Conservation (phyloP, 1,140 invertebrate genomes). For the Amyelois transitella region DNA sequence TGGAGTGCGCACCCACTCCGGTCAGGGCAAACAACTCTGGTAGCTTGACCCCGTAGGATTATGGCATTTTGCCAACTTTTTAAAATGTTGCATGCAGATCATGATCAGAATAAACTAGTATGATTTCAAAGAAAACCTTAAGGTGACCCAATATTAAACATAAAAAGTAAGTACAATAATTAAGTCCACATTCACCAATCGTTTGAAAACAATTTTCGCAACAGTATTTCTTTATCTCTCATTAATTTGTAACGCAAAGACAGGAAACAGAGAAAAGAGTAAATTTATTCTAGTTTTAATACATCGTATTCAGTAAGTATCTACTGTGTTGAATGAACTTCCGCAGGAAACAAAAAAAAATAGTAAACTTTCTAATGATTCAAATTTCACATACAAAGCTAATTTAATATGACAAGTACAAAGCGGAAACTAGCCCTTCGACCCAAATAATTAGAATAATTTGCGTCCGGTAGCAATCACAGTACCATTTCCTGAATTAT, state of each 20-base stretch:
- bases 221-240: neutral
- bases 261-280: too few species aligned
- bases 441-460: constrained; percentile 39
- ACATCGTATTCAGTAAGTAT: neutral
- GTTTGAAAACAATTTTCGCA: neutral
- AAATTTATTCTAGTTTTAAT: too few species aligned
- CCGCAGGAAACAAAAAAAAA: neutral
- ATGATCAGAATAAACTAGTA: too few species aligned
- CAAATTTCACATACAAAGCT: neutral
- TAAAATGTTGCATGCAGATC: neutral
- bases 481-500: constrained; percentile 18
- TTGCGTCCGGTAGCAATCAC: constrained; percentile 25
- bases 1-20: neutral
- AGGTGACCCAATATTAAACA: too few species aligned
- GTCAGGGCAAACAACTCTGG: constrained; percentile 39
- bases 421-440: constrained; percentile 21
- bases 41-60: constrained; percentile 22
- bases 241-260: too few species aligned
- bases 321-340: neutral
- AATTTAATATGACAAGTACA: neutral
- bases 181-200: neutral
- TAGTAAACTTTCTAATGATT: neutral
- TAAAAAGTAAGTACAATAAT: neutral
- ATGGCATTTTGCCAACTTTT: constrained; percentile 28
- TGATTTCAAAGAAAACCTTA: too few species aligned